A percentile compares a stretch with the other conserved stretches of the same genome.
These are phyloP conservation scores for Tubulanus polymorphus DNA, from an alignment of 2,888 invertebrate genomes.

Conservation along the genomic window DNA sequence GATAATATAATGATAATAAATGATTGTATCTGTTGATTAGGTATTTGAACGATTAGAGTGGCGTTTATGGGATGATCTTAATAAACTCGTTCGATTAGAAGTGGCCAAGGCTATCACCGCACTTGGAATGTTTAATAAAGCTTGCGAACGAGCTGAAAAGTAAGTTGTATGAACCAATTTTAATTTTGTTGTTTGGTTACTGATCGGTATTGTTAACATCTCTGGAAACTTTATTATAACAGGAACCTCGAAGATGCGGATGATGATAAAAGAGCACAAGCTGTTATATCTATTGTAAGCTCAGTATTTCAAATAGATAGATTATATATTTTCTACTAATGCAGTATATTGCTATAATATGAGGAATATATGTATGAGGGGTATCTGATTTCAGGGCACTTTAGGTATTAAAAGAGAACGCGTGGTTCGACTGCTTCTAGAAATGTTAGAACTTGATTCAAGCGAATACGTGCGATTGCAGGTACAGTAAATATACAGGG, in stretches of 20 bases:
- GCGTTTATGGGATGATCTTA: constrained; percentile 49
- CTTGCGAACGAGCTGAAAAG: constrained; percentile 47
- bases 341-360: no score
- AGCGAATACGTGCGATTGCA: constrained; percentile 49
- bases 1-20: no score
- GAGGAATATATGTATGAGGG: no score
- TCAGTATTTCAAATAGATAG: no score
- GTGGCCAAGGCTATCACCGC: constrained; percentile 45
- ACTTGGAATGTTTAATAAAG: constrained; percentile 44
- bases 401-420: constrained; percentile 48
- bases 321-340: no score
- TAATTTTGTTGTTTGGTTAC: neutral
- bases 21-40: constrained; percentile 32
- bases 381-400: constrained; percentile 35
- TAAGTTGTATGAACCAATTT: no score
- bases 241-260: constrained; percentile 41
- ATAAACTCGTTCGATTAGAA: constrained; percentile 38
- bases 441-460: constrained; percentile 50
- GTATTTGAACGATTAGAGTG: constrained; percentile 38
- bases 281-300: constrained; percentile 47
- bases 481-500: constrained; percentile 27
- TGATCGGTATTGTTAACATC: neutral
- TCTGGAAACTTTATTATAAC: constrained; percentile 10
- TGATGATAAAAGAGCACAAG: constrained; percentile 44
- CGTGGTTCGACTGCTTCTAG: constrained; percentile 39